A percentile compares a stretch with the other conserved stretches of the same genome.
These are phyloP conservation scores for Latrodectus geometricus DNA, from an alignment of 1,140 invertebrate species.

Conservation along the genomic window DNA sequence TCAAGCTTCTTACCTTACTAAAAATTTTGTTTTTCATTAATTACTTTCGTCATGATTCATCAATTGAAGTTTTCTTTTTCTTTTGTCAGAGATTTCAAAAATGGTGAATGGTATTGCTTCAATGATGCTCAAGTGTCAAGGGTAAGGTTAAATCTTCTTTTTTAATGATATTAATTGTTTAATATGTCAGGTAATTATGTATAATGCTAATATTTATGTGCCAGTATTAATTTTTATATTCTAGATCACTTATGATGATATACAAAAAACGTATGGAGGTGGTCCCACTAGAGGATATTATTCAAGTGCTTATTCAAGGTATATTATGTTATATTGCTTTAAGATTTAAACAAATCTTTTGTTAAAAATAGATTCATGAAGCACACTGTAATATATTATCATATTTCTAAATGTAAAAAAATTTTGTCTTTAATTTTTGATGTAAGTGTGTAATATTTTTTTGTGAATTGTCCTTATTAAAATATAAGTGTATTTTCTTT, in stretches of 20 bases:
- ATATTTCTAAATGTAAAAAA: too few relatives aligned
- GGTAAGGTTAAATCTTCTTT: constrained; percentile 63
- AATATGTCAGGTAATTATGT: not conserved
- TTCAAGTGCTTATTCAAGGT: constrained; percentile 76
- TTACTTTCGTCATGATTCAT: not conserved
- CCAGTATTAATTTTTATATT: constrained; percentile 22
- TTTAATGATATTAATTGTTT: constrained; percentile 27
- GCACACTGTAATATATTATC: too few relatives aligned
- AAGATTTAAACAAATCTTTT: too few relatives aligned
- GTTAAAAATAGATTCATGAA: too few relatives aligned
- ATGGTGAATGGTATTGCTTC: constrained; percentile 74
- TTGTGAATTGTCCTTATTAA: too few relatives aligned
- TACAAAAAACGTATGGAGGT: constrained; percentile 86
- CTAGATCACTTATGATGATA: constrained; percentile 86
- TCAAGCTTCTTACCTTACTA: not conserved
- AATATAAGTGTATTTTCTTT: too few relatives aligned
- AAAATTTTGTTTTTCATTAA: not conserved
- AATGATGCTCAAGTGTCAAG: constrained; percentile 73
- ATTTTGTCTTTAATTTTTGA: too few relatives aligned
- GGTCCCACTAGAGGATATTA: constrained; percentile 79
- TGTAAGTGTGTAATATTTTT: too few relatives aligned
- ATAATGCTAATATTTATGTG: not conserved
- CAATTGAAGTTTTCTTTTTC: not conserved
- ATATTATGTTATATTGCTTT: not conserved
- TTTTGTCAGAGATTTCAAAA: constrained; percentile 71